A percentile compares a stretch with the other conserved stretches of the same genome.
phyloP scores from a whole-genome alignment of 2,113 vertebrate species.

The Apaloderma vittatum region DNA sequence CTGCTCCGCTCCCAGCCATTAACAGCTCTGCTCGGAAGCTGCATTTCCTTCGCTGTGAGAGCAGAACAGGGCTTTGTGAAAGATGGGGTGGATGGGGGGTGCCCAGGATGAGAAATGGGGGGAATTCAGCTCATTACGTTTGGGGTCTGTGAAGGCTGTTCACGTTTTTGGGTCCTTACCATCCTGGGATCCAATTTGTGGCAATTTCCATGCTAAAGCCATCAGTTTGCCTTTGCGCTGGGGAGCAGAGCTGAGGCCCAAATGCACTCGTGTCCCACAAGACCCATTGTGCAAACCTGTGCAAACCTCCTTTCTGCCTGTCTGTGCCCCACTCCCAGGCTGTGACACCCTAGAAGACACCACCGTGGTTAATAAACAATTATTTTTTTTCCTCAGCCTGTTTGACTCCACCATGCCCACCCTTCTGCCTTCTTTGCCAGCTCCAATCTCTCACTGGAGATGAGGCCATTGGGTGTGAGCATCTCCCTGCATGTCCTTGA shows the following conservation, averaged over 20 bases:
- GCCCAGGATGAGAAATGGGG: fast-evolving
- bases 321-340: fast-evolving
- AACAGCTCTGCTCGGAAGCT: neutral
- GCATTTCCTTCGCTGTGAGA: neutral
- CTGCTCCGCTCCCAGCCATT: neutral
- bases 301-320: neutral
- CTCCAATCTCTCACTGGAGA: fast-evolving
- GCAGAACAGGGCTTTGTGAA: neutral
- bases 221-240: neutral
- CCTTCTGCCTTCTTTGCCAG: neutral
- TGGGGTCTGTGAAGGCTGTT: neutral
- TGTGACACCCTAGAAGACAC: neutral
- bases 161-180: fast-evolving
- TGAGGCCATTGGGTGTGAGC: neutral
- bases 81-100: neutral
- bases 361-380: fast-evolving
- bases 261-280: fast-evolving
- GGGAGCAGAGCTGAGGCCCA: neutral
- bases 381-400: neutral
- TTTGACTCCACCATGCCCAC: neutral
- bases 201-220: neutral
- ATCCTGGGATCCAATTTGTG: fast-evolving
- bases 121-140: fast-evolving
- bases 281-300: neutral
- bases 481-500: neutral